A percentile compares a stretch with the other conserved stretches of the same genome.
phyloP scores from a whole-genome alignment of 2,888 invertebrate genomes.

The Oxyteleia sp. region DNA sequence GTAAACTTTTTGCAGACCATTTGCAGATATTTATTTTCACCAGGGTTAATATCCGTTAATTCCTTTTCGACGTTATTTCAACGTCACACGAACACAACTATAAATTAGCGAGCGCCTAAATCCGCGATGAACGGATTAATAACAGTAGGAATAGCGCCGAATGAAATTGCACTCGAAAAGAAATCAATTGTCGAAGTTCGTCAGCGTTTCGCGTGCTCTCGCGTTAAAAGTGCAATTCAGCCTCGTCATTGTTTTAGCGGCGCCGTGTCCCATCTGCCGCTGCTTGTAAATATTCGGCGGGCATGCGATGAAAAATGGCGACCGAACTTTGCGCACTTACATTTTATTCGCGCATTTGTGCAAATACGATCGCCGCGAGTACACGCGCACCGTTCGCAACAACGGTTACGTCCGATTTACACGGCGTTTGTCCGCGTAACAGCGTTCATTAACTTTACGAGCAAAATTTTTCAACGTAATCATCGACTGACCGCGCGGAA shows the following conservation, averaged over 20 bases:
- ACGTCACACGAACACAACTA: too few species aligned
- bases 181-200: neutral
- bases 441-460: slow-evolving; percentile 39
- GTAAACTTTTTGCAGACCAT: too few species aligned
- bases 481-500: slow-evolving; percentile 5
- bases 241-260: neutral
- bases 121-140: slow-evolving; percentile 6
- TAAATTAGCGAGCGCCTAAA: too few species aligned
- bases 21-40: too few species aligned
- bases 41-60: too few species aligned
- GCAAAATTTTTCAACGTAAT: slow-evolving; percentile 19
- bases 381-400: slow-evolving; percentile 21
- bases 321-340: slow-evolving; percentile 23
- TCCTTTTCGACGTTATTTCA: too few species aligned
- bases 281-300: slow-evolving; percentile 19
- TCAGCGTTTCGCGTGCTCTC: too few species aligned
- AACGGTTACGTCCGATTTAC: slow-evolving; percentile 26
- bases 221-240: neutral
- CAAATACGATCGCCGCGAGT: slow-evolving; percentile 6
- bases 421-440: slow-evolving; percentile 8
- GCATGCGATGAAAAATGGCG: slow-evolving; percentile 27
- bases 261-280: neutral
- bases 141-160: neutral
- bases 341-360: slow-evolving; percentile 35
- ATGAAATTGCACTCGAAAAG: neutral